Conservation (phyloP, 53 echinoderm and acorn worm genomes). For the Paelopatides confundens region DNA sequence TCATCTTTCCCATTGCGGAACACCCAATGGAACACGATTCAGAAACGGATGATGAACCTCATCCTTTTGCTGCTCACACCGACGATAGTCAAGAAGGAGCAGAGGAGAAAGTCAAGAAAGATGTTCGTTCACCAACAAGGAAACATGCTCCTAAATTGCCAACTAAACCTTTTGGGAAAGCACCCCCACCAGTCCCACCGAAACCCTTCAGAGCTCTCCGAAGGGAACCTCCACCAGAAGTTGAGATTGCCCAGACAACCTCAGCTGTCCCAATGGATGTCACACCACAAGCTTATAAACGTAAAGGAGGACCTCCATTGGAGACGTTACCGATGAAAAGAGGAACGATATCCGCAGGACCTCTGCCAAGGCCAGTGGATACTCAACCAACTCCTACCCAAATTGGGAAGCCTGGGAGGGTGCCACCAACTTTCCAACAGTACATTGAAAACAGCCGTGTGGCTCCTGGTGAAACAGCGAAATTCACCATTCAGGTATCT, state of each 20-base stretch:
- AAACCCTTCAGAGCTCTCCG: constrained; percentile 5
- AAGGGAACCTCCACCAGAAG: constrained; percentile 9
- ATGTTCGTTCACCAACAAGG: constrained; percentile 46
- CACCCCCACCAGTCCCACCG: constrained; percentile 39
- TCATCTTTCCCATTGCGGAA: constrained; percentile 70
- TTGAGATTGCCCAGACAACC: constrained; percentile 21
- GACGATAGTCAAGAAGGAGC: constrained; percentile 73
- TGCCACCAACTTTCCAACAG: constrained; percentile 89
- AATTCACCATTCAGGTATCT: constrained; percentile 82
- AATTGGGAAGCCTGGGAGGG: constrained; percentile 38
- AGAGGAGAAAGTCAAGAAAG: constrained; percentile 50
- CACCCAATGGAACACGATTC: constrained; percentile 61
- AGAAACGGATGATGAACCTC: constrained; percentile 66
- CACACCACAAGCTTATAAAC: constrained; percentile 26
- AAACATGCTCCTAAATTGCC: constrained; percentile 20
- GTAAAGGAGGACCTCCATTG: constrained; percentile 9
- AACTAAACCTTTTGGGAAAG: constrained; percentile 26
- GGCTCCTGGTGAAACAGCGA: constrained; percentile 79
- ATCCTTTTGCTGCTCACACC: constrained; percentile 69
- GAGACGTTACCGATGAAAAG: background rate
- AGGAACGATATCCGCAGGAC: constrained; percentile 50
- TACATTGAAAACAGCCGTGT: constrained; percentile 94
- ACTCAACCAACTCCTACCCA: constrained; percentile 30
- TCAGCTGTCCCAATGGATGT: constrained; percentile 39
- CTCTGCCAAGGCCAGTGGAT: constrained; percentile 61